Conservation (phyloP, 2,888 invertebrate genomes). For the Mythimna pallens region DNA sequence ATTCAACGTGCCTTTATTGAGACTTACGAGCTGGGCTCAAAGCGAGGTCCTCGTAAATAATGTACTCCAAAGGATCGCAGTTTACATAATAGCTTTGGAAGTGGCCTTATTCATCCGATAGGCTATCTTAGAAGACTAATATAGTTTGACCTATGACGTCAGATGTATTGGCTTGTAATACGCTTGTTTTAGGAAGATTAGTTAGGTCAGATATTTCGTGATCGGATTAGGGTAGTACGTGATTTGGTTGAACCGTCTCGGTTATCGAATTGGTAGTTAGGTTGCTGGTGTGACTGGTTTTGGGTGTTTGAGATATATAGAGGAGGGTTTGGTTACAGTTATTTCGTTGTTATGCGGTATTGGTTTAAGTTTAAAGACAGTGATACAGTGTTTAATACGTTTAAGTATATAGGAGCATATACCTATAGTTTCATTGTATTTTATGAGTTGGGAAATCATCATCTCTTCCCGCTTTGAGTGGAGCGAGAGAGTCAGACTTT, state of each 20-base stretch:
- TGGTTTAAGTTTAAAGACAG: background rate
- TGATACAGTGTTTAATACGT: background rate
- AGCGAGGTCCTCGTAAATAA: slow-evolving; percentile 57
- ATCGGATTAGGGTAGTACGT: slow-evolving; percentile 44
- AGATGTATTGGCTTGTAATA: slow-evolving; percentile 49
- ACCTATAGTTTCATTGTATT: too few relatives aligned
- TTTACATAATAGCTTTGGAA: slow-evolving; percentile 64
- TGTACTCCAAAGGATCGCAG: slow-evolving; percentile 58
- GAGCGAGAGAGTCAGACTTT: too few relatives aligned
- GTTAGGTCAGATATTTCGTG: slow-evolving; percentile 36
- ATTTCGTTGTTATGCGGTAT: background rate
- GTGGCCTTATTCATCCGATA: slow-evolving; percentile 59
- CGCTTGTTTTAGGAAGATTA: slow-evolving; percentile 40
- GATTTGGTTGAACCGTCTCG: slow-evolving; percentile 24
- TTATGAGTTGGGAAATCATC: too few relatives aligned
- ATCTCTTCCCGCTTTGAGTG: too few relatives aligned
- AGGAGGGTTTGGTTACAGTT: background rate
- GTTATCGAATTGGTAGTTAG: slow-evolving; percentile 11
- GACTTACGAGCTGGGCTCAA: slow-evolving; percentile 40
- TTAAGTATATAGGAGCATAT: background rate
- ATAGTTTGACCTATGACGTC: slow-evolving; percentile 46
- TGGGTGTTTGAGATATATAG: background rate
- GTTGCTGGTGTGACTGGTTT: slow-evolving; percentile 16
- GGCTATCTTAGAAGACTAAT: slow-evolving; percentile 32
- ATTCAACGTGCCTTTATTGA: slow-evolving; percentile 51